Base-by-base conservation (phyloP, 2,797 vertebrate species). In the Pangasius krempfi region DNA sequence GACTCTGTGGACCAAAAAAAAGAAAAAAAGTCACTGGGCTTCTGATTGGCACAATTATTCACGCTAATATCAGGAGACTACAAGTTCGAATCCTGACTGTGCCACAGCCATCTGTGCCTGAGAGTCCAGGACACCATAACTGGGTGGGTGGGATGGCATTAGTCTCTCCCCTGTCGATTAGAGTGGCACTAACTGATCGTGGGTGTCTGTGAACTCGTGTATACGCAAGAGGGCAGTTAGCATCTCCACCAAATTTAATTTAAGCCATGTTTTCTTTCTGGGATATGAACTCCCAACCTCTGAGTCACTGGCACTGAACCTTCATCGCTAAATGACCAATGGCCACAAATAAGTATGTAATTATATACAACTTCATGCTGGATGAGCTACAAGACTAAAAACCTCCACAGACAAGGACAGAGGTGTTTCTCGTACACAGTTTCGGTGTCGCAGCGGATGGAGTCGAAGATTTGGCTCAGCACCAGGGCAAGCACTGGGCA, bases 401-500 rank as follows among this genome's bases (percentile, higher is more conserved):
- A 47, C 22, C 12, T 18, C n/a, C 14, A n/a, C 47, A 44, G 78
- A 20, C 37, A n/a, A 20, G 50, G 12, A 81, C 33, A 25, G 37
- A 62, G 80, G 10, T 82, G 82, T 50, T 84, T 52, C 9, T 84
- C 1, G 16, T 5, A 12, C 16, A 68, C 79, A 4, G 56, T 50
- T 84, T 30, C 60, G 2, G 62, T 52, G 64, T 52, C 4, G 47
- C 27, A 94, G 93, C 95, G 96, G 95, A 96, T 96, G 96, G 95
- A 93, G 76, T 70, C 4, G 62, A 40, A 40, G 76, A 33, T 37
- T 56, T 87, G 86, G 86, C 86, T 54, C 10, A 20, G 76, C 47
- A 68, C 76, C 62, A 70, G 76, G 47, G 20, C 0, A 25, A 80
- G 60, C 86, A 68, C n/a, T 37, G 62, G 86, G 86, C 60, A 80